Conservation (phyloP, 2,113 vertebrate species). For the Indicator indicator region DNA sequence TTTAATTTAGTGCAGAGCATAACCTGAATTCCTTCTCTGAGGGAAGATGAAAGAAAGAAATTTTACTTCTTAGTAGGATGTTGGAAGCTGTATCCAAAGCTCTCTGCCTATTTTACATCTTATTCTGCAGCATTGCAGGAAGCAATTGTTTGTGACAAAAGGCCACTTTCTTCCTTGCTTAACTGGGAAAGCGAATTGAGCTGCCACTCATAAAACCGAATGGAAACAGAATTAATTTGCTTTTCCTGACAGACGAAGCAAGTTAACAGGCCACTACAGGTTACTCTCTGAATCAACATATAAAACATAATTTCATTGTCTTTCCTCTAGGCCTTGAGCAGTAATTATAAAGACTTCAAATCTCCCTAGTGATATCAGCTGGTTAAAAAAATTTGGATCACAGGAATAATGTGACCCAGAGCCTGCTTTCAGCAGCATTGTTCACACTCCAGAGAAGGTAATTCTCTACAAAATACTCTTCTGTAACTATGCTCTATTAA, state of each 20-base stretch:
- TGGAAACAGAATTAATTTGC: constrained; percentile 56
- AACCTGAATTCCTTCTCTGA: constrained; percentile 69
- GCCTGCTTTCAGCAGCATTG: constrained; percentile 30
- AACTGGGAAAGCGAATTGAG: constrained; percentile 59
- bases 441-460: constrained; percentile 56
- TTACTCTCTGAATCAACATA: constrained; percentile 51
- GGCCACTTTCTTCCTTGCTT: constrained; percentile 37
- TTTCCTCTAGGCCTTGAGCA: constrained; percentile 53
- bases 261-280: constrained; percentile 46
- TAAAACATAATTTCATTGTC: constrained; percentile 59
- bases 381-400: constrained; percentile 76
- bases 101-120: constrained; percentile 60
- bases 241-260: constrained; percentile 46
- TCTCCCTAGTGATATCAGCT: constrained; percentile 74
- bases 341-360: constrained; percentile 75
- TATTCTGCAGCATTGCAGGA: constrained; percentile 52
- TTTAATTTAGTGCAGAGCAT: constrained; percentile 61
- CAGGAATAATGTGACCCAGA: constrained; percentile 58
- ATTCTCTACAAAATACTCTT: constrained; percentile 35
- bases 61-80: constrained; percentile 48
- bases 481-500: constrained; percentile 44
- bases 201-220: constrained; percentile 62
- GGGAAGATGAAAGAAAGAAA: constrained; percentile 67
- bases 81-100: constrained; percentile 49
- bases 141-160: constrained; percentile 68